These are phyloP conservation scores for Neodiprion pinetum DNA, from an alignment of 1,140 invertebrate species.

Conservation along the genomic window DNA sequence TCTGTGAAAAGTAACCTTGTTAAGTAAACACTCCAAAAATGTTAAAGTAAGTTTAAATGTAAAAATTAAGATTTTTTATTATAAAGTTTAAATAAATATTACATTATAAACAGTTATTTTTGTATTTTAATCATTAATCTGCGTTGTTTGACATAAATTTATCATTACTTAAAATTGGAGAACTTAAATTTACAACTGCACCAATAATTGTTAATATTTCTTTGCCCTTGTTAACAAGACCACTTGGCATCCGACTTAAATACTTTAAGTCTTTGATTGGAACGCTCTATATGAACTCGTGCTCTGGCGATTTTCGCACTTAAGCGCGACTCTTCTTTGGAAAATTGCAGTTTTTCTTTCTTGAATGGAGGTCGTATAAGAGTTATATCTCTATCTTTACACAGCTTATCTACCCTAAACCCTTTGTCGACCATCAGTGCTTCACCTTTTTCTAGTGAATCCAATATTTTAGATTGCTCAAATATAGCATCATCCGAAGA, in stretches of 20 bases:
- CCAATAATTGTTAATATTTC: constrained; percentile 19
- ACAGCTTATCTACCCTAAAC: neutral
- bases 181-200: constrained; percentile 18
- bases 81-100: too few species aligned
- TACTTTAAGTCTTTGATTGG: constrained; percentile 18
- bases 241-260: constrained; percentile 14
- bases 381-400: too few species aligned
- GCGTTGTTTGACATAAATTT: too few species aligned
- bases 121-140: too few species aligned
- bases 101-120: too few species aligned
- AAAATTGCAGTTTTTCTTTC: constrained; percentile 13
- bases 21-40: too few species aligned
- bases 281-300: constrained; percentile 21
- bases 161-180: constrained; percentile 11
- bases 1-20: too few species aligned
- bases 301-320: constrained; percentile 19
- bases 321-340: constrained; percentile 13
- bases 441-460: neutral
- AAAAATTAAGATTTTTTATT: too few species aligned
- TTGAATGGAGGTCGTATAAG: constrained; percentile 1
- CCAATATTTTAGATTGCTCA: neutral
- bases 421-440: neutral
- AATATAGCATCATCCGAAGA: neutral
- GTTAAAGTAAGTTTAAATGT: neutral
- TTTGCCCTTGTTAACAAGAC: constrained; percentile 10